These are phyloP conservation scores for Odocoileus hemionus DNA, from an alignment of 2,113 vertebrate species.

Conservation along the genomic window DNA sequence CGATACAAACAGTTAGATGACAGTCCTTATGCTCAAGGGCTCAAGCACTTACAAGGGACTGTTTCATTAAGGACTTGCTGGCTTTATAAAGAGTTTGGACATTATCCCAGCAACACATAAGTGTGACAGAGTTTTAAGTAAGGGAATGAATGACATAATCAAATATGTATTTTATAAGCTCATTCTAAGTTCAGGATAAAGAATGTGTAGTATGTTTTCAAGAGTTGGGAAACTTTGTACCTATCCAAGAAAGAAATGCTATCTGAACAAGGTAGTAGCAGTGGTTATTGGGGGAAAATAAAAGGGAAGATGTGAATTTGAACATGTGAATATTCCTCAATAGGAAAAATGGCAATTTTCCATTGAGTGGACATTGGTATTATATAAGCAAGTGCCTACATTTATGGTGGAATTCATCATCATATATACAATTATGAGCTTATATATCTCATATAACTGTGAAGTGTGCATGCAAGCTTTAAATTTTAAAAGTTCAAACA, in stretches of 20 bases:
- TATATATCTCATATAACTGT: neutral
- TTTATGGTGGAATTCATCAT: neutral
- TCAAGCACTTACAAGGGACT: neutral
- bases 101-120: neutral
- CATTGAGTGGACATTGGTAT: neutral
- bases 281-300: neutral
- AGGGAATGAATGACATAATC: neutral
- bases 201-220: neutral
- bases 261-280: neutral
- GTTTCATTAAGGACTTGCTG: neutral
- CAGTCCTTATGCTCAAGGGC: neutral
- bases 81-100: neutral
- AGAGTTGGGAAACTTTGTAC: neutral
- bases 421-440: neutral
- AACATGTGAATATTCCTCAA: neutral
- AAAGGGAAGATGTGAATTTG: neutral
- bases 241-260: neutral
- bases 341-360: neutral
- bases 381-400: neutral
- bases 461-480: conserved; percentile 1
- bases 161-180: neutral
- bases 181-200: neutral
- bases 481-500: conserved; percentile 16
- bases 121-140: neutral
- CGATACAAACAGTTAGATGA: neutral